Evolutionary conservation across 2,888 invertebrate species (phyloP).

Genomic region (Pecten maximus): DNA sequence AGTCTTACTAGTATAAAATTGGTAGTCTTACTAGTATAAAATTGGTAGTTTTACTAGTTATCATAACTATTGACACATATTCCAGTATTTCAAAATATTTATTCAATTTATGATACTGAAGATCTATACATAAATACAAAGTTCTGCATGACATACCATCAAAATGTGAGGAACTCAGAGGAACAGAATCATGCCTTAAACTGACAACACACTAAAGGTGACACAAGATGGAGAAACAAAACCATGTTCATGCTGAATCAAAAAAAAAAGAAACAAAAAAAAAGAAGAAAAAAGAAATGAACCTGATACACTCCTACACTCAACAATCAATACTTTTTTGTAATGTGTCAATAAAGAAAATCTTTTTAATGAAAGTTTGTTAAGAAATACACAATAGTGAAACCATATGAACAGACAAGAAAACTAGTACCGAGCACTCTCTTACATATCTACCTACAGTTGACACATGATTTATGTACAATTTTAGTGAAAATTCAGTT

Average conservation of each 20-base stretch:
- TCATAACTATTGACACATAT: not conserved
- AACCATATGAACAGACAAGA: not conserved
- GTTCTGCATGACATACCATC: not conserved
- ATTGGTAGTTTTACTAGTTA: too few species aligned
- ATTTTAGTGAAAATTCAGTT: not conserved
- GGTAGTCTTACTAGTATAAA: too few species aligned
- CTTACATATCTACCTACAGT: not conserved
- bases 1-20: too few species aligned
- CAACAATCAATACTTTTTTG: not conserved
- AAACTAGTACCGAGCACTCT: not conserved
- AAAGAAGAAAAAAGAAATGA: too few species aligned
- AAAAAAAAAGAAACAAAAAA: not conserved
- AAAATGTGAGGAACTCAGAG: conserved; percentile 18
- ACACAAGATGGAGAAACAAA: not conserved
- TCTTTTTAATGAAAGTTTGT: not conserved
- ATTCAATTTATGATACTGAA: conserved; percentile 20
- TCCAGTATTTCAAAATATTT: conserved; percentile 35
- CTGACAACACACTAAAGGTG: too few species aligned
- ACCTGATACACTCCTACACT: not conserved
- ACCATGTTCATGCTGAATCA: not conserved
- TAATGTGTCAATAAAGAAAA: not conserved
- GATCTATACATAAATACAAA: conserved; percentile 31
- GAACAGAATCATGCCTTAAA: too few species aligned
- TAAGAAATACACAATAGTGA: not conserved
- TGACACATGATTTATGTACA: not conserved